Evolutionary conservation across 2,888 invertebrate species (phyloP).

Genomic region (Schizaphis graminum): DNA sequence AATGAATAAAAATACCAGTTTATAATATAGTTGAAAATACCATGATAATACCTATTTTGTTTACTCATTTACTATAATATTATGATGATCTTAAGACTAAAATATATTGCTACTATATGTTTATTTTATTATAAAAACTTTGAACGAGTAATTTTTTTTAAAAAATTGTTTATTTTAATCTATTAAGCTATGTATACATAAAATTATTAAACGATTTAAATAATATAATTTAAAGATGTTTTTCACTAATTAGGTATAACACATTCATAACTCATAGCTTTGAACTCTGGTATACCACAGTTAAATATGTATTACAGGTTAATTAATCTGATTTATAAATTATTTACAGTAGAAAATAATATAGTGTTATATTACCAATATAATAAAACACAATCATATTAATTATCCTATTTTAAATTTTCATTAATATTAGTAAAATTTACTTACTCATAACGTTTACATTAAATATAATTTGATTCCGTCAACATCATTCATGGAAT

Average conservation of each 20-base stretch:
- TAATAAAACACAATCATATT: background rate
- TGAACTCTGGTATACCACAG: background rate
- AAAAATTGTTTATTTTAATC: background rate
- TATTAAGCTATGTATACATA: background rate
- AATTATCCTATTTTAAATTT: background rate
- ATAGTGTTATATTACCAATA: background rate
- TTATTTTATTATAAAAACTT: background rate
- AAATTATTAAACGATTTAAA: background rate
- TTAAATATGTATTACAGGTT: background rate
- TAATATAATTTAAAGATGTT: background rate
- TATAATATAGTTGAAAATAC: background rate
- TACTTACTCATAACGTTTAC: background rate
- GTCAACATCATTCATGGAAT: background rate
- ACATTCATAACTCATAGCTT: background rate
- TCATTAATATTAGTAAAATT: background rate
- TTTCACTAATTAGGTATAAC: background rate
- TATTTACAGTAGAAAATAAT: background rate
- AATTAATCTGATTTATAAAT: background rate
- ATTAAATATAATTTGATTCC: background rate
- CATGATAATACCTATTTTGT: background rate
- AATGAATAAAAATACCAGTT: background rate
- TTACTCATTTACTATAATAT: background rate
- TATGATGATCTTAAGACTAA: background rate
- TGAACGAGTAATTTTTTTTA: fast-evolving
- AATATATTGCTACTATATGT: too few relatives aligned